Evolutionary conservation across 1,140 invertebrate species (phyloP).

Genomic region (Eriocheir sinensis): DNA sequence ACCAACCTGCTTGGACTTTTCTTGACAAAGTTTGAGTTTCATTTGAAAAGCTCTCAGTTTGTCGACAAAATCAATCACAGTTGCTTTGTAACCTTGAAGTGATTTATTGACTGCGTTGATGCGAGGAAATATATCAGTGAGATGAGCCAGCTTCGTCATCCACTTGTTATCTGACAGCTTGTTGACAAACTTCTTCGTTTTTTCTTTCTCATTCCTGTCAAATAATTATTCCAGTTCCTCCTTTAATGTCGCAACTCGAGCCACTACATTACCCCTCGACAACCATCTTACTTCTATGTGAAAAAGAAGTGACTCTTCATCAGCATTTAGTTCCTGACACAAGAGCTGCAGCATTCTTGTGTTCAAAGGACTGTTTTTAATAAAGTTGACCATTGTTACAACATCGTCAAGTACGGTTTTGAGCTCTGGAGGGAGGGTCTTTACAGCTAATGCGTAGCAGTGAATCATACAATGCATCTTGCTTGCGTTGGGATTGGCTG

Average conservation of each 20-base stretch:
- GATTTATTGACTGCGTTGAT: slow-evolving; percentile 38
- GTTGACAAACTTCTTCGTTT: neutral
- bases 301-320: slow-evolving; percentile 10
- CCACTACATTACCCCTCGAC: slow-evolving; percentile 38
- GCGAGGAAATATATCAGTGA: neutral
- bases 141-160: neutral
- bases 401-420: slow-evolving; percentile 18
- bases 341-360: neutral
- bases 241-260: slow-evolving; percentile 35
- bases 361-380: neutral
- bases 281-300: neutral
- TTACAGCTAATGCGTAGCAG: slow-evolving; percentile 2
- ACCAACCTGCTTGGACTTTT: neutral
- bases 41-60: slow-evolving; percentile 34
- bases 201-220: neutral
- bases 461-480: slow-evolving; percentile 43
- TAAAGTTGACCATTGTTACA: neutral
- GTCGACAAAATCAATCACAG: slow-evolving; percentile 56
- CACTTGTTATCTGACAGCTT: neutral
- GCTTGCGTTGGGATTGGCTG: slow-evolving; percentile 39
- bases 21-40: neutral
- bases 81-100: slow-evolving; percentile 44
- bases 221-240: neutral
- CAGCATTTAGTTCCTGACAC: neutral
- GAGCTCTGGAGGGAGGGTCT: slow-evolving; percentile 28